A percentile compares a stretch with the other conserved stretches of the same genome.
Conservation (phyloP, 2,113 vertebrate species). For the Apodemus sylvaticus region DNA sequence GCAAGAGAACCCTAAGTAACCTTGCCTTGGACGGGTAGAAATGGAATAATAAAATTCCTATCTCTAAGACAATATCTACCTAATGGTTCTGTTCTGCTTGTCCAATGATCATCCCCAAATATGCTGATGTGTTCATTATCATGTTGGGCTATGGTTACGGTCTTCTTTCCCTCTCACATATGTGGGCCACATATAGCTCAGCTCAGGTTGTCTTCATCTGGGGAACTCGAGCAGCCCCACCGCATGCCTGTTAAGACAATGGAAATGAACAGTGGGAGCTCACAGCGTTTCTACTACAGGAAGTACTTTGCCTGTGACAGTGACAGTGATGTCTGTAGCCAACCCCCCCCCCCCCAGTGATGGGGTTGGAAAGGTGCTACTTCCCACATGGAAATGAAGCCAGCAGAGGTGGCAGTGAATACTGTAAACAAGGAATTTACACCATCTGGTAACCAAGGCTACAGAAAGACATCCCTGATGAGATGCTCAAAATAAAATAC, state of each 20-base stretch:
- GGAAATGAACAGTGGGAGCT: neutral
- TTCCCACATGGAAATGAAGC: neutral
- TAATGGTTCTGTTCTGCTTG: neutral
- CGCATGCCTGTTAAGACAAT: neutral
- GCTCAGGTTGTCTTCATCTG: neutral
- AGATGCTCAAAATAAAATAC: constrained; percentile 1
- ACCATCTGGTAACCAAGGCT: neutral
- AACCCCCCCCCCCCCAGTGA: too few relatives aligned
- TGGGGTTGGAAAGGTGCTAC: neutral
- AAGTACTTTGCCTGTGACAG: too few relatives aligned
- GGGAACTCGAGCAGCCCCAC: neutral
- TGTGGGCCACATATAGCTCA: neutral
- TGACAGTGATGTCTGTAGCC: too few relatives aligned
- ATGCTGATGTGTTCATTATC: neutral
- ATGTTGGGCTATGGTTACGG: neutral
- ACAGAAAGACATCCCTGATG: constrained; percentile 15
- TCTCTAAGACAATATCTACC: neutral
- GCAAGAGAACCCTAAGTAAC: neutral
- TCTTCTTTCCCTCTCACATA: neutral
- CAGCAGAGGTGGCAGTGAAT: neutral
- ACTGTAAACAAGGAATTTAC: neutral
- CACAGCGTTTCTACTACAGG: neutral
- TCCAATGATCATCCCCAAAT: neutral
- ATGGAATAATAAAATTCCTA: neutral
- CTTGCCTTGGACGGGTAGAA: neutral